Percentiles rank a stretch among this genome's conserved stretches.
Evolutionary conservation across 2,113 vertebrate genomes (phyloP).

Genomic region (Rhabdornis inornatus): DNA sequence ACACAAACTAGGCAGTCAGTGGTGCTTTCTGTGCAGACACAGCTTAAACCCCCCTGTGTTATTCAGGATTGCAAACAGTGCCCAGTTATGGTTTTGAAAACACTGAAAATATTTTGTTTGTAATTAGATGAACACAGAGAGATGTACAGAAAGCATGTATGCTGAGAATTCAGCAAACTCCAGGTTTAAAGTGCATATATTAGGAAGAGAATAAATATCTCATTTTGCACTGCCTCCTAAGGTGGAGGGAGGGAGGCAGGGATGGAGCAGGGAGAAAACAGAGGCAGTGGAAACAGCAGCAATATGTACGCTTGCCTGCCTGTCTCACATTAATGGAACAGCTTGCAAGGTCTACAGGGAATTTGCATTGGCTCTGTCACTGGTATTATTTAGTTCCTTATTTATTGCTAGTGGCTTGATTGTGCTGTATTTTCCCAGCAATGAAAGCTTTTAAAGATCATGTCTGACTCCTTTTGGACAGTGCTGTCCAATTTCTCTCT

Average conservation of each 20-base stretch:
- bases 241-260: constrained; percentile 46
- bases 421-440: constrained; percentile 67
- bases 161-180: neutral
- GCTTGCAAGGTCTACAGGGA: constrained; percentile 61
- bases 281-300: constrained; percentile 62
- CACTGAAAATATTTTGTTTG: neutral
- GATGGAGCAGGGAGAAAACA: constrained; percentile 55
- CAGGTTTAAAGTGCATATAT: neutral
- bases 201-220: constrained; percentile 15
- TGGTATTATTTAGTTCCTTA: constrained; percentile 68
- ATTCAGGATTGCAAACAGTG: neutral
- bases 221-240: constrained; percentile 53
- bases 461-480: constrained; percentile 91
- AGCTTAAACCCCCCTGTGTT: neutral
- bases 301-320: constrained; percentile 57
- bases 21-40: neutral
- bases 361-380: constrained; percentile 68
- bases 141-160: neutral
- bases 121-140: neutral
- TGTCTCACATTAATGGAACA: constrained; percentile 68
- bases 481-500: constrained; percentile 90
- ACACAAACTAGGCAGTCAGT: neutral
- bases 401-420: constrained; percentile 64
- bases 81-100: neutral
- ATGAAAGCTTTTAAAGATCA: constrained; percentile 77